A percentile compares a stretch with the other conserved stretches of the same genome.
phyloP scores from a whole-genome alignment of 2,797 vertebrate genomes.

The Phylloscopus collybita region DNA sequence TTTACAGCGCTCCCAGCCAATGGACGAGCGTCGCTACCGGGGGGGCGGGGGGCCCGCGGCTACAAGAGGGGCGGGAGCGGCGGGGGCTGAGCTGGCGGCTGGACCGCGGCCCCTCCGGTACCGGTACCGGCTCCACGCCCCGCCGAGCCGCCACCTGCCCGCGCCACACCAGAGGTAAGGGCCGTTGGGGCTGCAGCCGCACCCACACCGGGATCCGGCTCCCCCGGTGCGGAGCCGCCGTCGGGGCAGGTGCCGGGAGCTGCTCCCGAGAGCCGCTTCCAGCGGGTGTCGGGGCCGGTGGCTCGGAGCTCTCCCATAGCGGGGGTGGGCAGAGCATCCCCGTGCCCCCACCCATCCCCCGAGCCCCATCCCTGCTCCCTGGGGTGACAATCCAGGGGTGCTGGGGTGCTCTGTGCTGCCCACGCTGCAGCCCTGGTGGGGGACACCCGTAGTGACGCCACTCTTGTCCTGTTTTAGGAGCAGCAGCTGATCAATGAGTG shows the following conservation, averaged over 20 bases:
- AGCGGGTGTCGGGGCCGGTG: not conserved
- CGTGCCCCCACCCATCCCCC: not conserved
- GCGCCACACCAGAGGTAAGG: not conserved
- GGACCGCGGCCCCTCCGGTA: constrained; percentile 3
- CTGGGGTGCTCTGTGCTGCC: not conserved
- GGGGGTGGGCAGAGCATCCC: not conserved
- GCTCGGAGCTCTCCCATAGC: fast-evolving
- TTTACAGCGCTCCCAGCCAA: not conserved
- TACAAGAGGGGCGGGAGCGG: constrained; percentile 15
- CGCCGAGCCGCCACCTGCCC: not conserved
- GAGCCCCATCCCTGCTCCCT: not conserved
- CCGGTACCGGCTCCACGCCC: not conserved
- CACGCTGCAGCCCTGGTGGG: not conserved
- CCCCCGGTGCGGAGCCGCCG: not conserved
- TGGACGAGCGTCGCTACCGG: not conserved
- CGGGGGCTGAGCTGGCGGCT: not conserved
- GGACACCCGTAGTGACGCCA: fast-evolving
- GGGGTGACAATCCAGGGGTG: fast-evolving
- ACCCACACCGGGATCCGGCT: too few relatives aligned
- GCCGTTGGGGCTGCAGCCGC: not conserved
- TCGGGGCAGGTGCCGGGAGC: not conserved
- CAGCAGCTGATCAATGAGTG: fast-evolving
- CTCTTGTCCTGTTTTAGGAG: not conserved
- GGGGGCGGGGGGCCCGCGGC: not conserved
- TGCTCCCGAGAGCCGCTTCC: not conserved